Percentiles rank a stretch among this genome's conserved stretches.
Evolutionary conservation across 2,888 invertebrate species (phyloP).

Genomic region (Geotrupes spiniger): DNA sequence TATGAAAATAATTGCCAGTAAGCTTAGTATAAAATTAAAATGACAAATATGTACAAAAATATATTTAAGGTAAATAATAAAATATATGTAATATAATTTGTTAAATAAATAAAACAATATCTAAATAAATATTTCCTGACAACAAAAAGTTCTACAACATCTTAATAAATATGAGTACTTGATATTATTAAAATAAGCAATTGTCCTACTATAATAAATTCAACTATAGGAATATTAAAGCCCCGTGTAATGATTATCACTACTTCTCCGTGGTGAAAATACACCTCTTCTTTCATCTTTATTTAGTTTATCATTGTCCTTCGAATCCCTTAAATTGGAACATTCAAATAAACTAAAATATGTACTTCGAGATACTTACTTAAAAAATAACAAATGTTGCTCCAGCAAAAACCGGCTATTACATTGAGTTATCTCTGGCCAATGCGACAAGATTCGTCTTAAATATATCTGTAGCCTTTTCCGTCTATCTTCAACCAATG

Average conservation of each 20-base stretch:
- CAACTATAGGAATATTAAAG: conserved; percentile 43
- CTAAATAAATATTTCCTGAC: too few relatives aligned
- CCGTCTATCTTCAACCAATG: conserved; percentile 84
- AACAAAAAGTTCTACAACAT: too few relatives aligned
- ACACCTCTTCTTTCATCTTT: conserved; percentile 37
- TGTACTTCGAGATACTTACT: conserved; percentile 52
- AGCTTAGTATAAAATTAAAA: too few relatives aligned
- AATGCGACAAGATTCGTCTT: conserved; percentile 75
- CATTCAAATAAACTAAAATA: conserved; percentile 9
- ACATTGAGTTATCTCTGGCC: conserved; percentile 74
- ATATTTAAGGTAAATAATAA: too few relatives aligned
- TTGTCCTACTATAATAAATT: too few relatives aligned
- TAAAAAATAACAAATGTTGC: conserved; percentile 83
- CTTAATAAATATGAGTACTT: too few relatives aligned
- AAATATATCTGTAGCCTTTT: conserved; percentile 84
- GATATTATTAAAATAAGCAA: too few relatives aligned
- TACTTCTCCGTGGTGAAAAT: conserved; percentile 35
- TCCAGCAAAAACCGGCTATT: conserved; percentile 76
- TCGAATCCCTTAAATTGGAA: conserved; percentile 40
- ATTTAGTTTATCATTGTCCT: conserved; percentile 36
- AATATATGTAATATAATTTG: too few relatives aligned
- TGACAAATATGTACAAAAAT: too few relatives aligned
- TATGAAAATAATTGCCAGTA: too few relatives aligned
- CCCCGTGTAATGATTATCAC: conserved; percentile 46
- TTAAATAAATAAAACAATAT: too few relatives aligned